Base-by-base conservation (phyloP, 1,140 invertebrate genomes). In the Teleopsis dalmanni region DNA sequence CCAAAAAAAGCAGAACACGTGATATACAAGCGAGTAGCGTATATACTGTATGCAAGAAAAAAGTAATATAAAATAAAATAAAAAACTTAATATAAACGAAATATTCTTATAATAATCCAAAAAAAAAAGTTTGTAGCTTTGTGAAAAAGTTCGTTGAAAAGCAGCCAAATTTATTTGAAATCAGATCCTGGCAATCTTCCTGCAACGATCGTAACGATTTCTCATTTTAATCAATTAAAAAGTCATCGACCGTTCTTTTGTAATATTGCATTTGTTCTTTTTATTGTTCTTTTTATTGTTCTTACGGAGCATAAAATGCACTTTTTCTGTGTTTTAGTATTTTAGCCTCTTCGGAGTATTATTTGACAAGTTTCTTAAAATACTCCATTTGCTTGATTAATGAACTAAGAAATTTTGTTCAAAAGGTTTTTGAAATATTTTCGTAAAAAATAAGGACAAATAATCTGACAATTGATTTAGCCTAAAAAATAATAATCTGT, bases 201-300 rank as follows among this genome's bases (percentile, higher is more conserved):
- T 33, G 38, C 42, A 22, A 34, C 22, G 60, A 66, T 66, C 63
- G 63, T 59, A 66, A 66, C 63, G 63, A 66, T 63, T 66, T 65
- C 62, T 66, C 60, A 66, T 66, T 66, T 66, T 66, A 66, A 66
- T 66, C 63, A 66, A 66, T 66, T 66, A 66, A 66, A 65, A 66
- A 66, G 63, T 61, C 63, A 65, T 58, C 62, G 62, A 52, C 50
- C 60, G 50, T 41, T 50, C 47, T 41, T 46, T 34, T 33, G 45
- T 43, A 25, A 11, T 34, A 2, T n/a, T 26, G 16, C 45, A 37
- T 25, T 47, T 47, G 36, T 37, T 13, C 36, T 13, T 18, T 37
- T 22, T 5, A 22, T 11, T 40, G 10, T 40, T 11, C 13, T 14
- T 40, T 13, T 40, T 25, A 23, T 40, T 40, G 21, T 40, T n/a